Percentiles rank a stretch among this genome's conserved stretches.
Evolutionary conservation across 2,797 vertebrate species (phyloP).

Genomic region (Protonibea diacanthus): DNA sequence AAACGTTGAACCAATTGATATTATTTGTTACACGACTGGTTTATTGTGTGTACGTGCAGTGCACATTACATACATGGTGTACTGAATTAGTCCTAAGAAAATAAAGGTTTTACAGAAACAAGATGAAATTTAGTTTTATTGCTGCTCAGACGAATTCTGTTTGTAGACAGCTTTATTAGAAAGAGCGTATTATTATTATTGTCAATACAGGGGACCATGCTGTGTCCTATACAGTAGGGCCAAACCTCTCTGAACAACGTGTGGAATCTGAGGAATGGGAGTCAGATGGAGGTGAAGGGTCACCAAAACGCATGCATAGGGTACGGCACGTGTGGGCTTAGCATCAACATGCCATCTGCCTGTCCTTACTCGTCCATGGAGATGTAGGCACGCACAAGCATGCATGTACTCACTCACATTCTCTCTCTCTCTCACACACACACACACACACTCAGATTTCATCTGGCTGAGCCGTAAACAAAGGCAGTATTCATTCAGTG

Average conservation of each 20-base stretch:
- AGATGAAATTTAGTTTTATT: neutral
- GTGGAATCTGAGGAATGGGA: slow-evolving; percentile 82
- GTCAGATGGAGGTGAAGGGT: slow-evolving; percentile 80
- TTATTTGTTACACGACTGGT: no score
- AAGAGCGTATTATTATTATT: slow-evolving; percentile 13
- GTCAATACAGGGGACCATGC: slow-evolving; percentile 27
- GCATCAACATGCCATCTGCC: slow-evolving; percentile 71
- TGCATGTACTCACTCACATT: slow-evolving; percentile 36
- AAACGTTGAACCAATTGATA: neutral
- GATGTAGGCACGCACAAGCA: slow-evolving; percentile 62
- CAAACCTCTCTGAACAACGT: slow-evolving; percentile 65
- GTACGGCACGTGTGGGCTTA: slow-evolving; percentile 76
- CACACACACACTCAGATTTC: slow-evolving; percentile 57
- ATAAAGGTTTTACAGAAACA: neutral
- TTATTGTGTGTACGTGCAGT: neutral
- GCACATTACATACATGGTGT: neutral
- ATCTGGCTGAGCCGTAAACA: slow-evolving; percentile 67
- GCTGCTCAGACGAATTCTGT: slow-evolving; percentile 8
- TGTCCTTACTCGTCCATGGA: slow-evolving; percentile 69
- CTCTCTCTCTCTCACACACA: slow-evolving; percentile 11
- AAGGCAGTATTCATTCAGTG: slow-evolving; percentile 66
- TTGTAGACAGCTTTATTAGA: slow-evolving; percentile 17
- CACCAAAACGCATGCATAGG: slow-evolving; percentile 64
- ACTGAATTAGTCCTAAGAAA: neutral
- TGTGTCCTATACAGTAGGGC: slow-evolving; percentile 47